Base-by-base conservation (phyloP, 2,797 vertebrate species). In the Enteromius fasciolatus region DNA sequence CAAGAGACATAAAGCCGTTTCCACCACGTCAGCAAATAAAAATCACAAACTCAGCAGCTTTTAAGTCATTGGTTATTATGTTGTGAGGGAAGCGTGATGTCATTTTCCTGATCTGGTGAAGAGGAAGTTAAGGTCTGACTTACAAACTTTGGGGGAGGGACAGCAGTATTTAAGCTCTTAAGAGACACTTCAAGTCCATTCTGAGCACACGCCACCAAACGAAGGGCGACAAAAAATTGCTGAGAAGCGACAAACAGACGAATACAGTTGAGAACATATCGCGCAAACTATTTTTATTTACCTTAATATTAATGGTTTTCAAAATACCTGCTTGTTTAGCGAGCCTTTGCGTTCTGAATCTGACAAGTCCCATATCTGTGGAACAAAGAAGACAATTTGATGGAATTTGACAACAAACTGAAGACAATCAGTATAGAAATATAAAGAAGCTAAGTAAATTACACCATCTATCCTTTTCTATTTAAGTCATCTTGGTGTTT, bases 71-170 rank as follows among this genome's bases (percentile, higher is more conserved):
- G 50, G 3, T 80, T 28, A 66, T 64, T 39, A 18, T 76, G 46
- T 31, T 25, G 12, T 39, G 31, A 50, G 10, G 52, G 46, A 82
- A 52, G 15, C 31, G 48, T 41, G 61, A 54, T 54, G 50, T 46
- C 6, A 18, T 77, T 76, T 81, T 67, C 61, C 80, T 52, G 61
- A 18, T 76, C 18, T 48, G 70, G 70, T 66, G 0, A 54, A 67
- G 31, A 74, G 67, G 66, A 75, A 78, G 28, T 31, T 23, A 64
- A 1, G 17, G 8, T 69, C 67, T 64, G 75, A 94, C 98, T 98
- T 95, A 99, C 98, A 97, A 99, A 99, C 96, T 95, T 96, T 52
- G 98, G 98, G 64, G 96, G 95, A 90, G 97, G 96, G 91, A 98
- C 97, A 86, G 96, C 92, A 88, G 95, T 90, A 84, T 93, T 94